Conservation (phyloP, 23 tunicate species). For the Halocynthia roretzi region DNA sequence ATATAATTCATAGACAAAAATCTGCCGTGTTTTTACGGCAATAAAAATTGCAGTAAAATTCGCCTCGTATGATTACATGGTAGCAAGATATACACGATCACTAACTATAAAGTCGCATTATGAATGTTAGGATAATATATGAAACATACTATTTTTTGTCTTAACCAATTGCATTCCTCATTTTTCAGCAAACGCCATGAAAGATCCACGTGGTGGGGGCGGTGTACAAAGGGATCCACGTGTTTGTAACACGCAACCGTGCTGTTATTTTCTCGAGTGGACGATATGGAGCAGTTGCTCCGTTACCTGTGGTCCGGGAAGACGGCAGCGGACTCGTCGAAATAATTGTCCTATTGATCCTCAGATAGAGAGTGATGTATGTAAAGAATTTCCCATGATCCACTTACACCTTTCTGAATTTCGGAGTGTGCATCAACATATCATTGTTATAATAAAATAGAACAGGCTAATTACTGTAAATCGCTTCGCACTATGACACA, state of each 20-base stretch:
- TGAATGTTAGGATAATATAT: no score
- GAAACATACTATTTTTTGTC: no score
- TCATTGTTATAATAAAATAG: no score
- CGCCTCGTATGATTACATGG: no score
- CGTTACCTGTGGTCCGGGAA: conserved; percentile 63
- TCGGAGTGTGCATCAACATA: background rate
- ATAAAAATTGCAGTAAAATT: no score
- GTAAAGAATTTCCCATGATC: background rate
- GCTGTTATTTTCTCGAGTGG: conserved; percentile 68
- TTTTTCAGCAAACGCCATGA: background rate
- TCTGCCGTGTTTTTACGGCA: no score
- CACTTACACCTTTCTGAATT: background rate
- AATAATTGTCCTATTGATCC: conserved; percentile 27
- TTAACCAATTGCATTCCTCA: no score
- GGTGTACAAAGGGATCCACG: conserved; percentile 11
- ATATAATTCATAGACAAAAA: no score
- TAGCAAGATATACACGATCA: no score
- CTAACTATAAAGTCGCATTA: no score
- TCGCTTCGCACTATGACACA: no score
- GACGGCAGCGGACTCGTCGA: conserved; percentile 18
- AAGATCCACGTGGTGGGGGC: background rate
- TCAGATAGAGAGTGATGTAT: conserved; percentile 1
- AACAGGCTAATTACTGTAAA: no score
- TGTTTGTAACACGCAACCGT: conserved; percentile 41
- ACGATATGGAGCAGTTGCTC: conserved; percentile 72